A percentile compares a stretch with the other conserved stretches of the same genome.
phyloP scores from a whole-genome alignment of 2,797 vertebrate species.

The Acrossocheilus fasciatus region DNA sequence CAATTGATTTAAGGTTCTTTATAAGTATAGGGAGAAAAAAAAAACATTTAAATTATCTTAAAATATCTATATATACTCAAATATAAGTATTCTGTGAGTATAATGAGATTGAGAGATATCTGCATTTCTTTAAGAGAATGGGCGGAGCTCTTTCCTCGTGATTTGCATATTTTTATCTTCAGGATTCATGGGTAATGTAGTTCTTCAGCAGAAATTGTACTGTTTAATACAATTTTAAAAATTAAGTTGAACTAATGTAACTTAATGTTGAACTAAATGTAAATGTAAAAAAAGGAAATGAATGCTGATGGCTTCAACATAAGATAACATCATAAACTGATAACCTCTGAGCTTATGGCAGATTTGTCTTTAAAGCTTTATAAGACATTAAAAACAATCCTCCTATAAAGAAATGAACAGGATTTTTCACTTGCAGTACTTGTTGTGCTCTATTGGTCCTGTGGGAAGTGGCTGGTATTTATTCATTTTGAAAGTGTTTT shows the following conservation, averaged over 20 bases:
- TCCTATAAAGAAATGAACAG: not conserved
- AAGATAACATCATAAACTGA: not conserved
- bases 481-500: slow-evolving; percentile 1
- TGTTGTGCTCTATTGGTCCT: not conserved
- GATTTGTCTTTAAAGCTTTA: not conserved
- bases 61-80: not conserved
- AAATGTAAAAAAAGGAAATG: no score
- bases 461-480: not conserved
- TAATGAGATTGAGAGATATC: not conserved
- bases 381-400: no score
- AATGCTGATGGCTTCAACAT: not conserved
- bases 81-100: not conserved
- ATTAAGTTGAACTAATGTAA: not conserved
- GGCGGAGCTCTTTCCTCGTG: not conserved
- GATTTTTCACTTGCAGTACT: not conserved
- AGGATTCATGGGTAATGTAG: not conserved
- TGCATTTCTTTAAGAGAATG: not conserved
- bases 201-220: not conserved
- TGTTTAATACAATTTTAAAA: not conserved
- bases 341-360: not conserved
- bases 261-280: no score
- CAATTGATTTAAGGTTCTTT: not conserved
- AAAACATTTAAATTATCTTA: not conserved
- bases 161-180: not conserved
- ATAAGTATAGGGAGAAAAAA: not conserved